phyloP scores from a whole-genome alignment of 1,140 invertebrate genomes.

The Drosophila simulans region DNA sequence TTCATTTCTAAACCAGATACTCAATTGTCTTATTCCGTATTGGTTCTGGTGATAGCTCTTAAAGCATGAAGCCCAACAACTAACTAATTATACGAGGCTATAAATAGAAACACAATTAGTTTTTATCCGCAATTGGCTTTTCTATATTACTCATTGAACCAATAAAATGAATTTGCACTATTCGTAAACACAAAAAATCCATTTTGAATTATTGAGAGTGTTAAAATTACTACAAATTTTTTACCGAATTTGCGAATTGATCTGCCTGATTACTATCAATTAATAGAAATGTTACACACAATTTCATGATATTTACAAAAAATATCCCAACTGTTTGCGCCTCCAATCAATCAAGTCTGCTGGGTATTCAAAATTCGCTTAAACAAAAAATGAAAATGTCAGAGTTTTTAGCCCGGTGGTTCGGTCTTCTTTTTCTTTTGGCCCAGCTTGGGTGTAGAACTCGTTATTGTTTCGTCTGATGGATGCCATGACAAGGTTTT shows the following conservation, averaged over 20 bases:
- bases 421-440: background rate
- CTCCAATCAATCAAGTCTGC: constrained; percentile 26
- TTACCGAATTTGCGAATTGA: background rate
- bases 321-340: background rate
- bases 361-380: constrained; percentile 25
- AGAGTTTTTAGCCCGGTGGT: constrained; percentile 8
- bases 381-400: constrained; percentile 7
- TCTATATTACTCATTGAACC: too few species aligned
- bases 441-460: background rate
- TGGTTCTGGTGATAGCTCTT: background rate
- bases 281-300: background rate
- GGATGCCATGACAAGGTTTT: constrained; percentile 58
- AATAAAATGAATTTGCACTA: too few species aligned
- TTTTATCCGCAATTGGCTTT: too few species aligned
- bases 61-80: background rate
- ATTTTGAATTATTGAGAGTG: too few species aligned
- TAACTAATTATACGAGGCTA: too few species aligned
- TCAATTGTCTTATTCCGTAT: too few species aligned
- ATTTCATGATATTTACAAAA: constrained; percentile 7
- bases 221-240: too few species aligned
- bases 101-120: too few species aligned
- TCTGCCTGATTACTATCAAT: constrained; percentile 8
- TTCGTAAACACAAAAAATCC: too few species aligned
- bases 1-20: background rate
- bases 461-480: constrained; percentile 40